Conservation (phyloP, 2,797 vertebrate genomes). For the Valencia hispanica region DNA sequence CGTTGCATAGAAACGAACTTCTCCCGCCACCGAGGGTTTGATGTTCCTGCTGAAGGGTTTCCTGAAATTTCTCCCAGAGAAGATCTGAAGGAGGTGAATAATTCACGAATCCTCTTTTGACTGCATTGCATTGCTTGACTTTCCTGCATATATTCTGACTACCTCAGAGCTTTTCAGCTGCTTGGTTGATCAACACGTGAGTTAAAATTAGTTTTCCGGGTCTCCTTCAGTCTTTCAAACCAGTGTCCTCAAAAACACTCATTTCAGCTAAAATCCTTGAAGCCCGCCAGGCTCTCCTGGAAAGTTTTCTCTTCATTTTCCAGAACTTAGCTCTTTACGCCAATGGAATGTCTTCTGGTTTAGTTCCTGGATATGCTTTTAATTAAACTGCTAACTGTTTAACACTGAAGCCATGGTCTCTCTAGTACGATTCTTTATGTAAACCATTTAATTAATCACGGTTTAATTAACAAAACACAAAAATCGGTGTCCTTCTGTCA, state of each 20-base stretch:
- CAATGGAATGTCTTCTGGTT: conserved; percentile 20
- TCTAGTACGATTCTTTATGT: conserved; percentile 44
- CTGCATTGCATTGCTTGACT: conserved; percentile 40
- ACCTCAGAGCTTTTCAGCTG: conserved; percentile 15
- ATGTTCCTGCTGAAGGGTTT: conserved; percentile 22
- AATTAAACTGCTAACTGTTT: conserved; percentile 57
- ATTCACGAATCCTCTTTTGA: conserved; percentile 50
- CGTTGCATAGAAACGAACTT: not conserved
- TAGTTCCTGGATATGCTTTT: conserved; percentile 41
- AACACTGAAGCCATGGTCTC: conserved; percentile 48
- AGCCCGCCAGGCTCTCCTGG: not conserved
- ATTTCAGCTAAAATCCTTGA: conserved; percentile 2
- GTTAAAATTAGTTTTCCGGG: conserved; percentile 8
- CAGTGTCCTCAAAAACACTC: not conserved
- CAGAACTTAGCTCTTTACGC: conserved; percentile 13
- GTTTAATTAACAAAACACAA: conserved; percentile 64
- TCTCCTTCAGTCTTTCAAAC: not conserved
- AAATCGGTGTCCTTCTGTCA: conserved; percentile 56
- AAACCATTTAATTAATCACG: conserved; percentile 40
- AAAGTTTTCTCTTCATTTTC: not conserved
- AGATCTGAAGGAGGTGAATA: conserved; percentile 47
- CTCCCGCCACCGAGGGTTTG: not conserved
- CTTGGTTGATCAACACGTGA: conserved; percentile 23
- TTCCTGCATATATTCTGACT: conserved; percentile 31
- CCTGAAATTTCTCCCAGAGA: conserved; percentile 52